These are phyloP conservation scores for Brevipalpus yothersi DNA, from an alignment of 1,140 invertebrate species.

Conservation along the genomic window DNA sequence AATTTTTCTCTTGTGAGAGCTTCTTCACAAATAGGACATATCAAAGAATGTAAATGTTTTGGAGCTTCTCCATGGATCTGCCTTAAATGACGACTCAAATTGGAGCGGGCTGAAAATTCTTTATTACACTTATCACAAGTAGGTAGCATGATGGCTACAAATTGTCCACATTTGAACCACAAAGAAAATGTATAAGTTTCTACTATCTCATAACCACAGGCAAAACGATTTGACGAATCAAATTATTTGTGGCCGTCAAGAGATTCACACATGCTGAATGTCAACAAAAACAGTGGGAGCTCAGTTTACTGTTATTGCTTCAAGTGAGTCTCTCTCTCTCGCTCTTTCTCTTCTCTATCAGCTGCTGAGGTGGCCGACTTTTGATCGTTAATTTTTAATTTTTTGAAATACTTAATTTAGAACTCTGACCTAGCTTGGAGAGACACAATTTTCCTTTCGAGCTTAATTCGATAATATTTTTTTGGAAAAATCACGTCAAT, in stretches of 20 bases:
- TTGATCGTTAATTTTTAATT: not conserved
- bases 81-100: not conserved
- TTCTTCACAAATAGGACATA: not conserved
- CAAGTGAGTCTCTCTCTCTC: not conserved
- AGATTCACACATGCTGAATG: not conserved
- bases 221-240: not conserved
- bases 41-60: not conserved
- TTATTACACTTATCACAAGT: not conserved
- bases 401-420: too few species aligned
- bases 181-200: not conserved
- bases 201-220: not conserved
- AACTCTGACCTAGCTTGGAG: too few species aligned
- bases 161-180: not conserved
- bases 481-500: too few species aligned
- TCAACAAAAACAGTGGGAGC: not conserved
- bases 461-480: too few species aligned
- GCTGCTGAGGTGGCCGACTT: not conserved
- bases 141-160: not conserved
- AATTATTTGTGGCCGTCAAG: not conserved
- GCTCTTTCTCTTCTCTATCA: not conserved
- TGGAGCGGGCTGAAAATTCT: not conserved
- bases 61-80: not conserved
- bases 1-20: not conserved
- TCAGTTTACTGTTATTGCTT: not conserved
- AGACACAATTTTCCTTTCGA: too few species aligned